Base-by-base conservation (phyloP, 2,888 invertebrate species). In the Oxycera nigricornis region DNA sequence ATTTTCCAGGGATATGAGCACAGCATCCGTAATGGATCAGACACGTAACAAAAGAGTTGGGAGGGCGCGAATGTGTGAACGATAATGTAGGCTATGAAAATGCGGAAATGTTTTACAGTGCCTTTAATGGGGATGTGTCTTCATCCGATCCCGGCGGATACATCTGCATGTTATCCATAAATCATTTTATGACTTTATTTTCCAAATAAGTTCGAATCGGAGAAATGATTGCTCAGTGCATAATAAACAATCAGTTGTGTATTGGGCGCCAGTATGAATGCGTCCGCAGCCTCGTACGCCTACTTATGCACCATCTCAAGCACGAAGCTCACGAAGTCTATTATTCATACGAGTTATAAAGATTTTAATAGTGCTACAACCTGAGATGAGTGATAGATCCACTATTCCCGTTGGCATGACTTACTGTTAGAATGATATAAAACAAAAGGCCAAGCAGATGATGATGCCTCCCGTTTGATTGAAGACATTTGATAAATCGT, bases 41-140 rank as follows among this genome's bases (percentile, higher is more conserved):
- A 14, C 17, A 22, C 31, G 9, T 14, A 30, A 30, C 30, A 17
- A 2, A 30, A 30, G 20, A 57, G 4, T 7, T 20, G 31, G 9
- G 24, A 9, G 4, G 35, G n/a, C 17, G 35, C 30, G 35, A 31
- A 61, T 61, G 61, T 41, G 65, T 22, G 24, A 65, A 65, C 7
- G 65, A 39, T 65, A 65, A 65, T 39, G 24, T 24, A 24, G 39
- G 41, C 11, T 65, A 30, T 65, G 65, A 65, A 65, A 26, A 65
- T 39, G 14, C 20, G 65, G 65, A 65, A 65, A 41, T 22, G 41
- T 35, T 35, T 31, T 65, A 41, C 30, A 39, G 65, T 39, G 65
- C 14, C 41, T 65, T 65, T 41, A 39, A 22, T 11, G 65, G 35
- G 41, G 41, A 62, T 41, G 24, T 41, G 65, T 65, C 65, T 65